Percentiles rank a stretch among this genome's conserved stretches.
These are phyloP conservation scores for Onychostruthus taczanowskii DNA, from an alignment of 2,113 vertebrate species.

Conservation along the genomic window DNA sequence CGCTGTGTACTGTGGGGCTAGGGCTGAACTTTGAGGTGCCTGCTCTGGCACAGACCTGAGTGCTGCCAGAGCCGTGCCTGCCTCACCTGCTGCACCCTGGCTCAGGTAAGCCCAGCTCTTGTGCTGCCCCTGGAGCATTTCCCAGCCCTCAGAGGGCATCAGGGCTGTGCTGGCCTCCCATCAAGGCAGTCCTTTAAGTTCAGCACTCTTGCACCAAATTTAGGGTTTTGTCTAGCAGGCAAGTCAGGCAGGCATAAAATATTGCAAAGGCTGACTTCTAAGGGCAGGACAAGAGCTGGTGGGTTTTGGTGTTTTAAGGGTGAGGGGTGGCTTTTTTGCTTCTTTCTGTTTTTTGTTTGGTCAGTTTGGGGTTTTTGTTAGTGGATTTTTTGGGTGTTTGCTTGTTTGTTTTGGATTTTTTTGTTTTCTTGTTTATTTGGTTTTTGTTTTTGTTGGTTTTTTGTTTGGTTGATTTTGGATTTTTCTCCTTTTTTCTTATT, in stretches of 20 bases:
- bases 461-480: no score
- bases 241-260: not conserved
- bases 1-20: not conserved
- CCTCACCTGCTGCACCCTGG: not conserved
- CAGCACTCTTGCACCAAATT: not conserved
- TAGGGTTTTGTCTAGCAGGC: accelerated
- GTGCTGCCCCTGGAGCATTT: not conserved
- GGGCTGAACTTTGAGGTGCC: not conserved
- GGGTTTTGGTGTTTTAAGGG: not conserved
- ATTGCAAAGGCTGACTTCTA: not conserved
- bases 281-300: not conserved
- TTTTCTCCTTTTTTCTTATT: no score
- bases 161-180: not conserved
- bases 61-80: not conserved
- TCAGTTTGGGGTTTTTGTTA: not conserved
- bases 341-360: no score
- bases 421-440: no score
- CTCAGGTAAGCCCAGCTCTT: not conserved
- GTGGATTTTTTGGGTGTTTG: no score
- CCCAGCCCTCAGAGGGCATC: accelerated
- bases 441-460: no score
- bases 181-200: not conserved
- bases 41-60: accelerated
- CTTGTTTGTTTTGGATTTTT: no score
- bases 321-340: accelerated